Evolutionary conservation across 2,113 vertebrate species (phyloP).

Genomic region (Neotoma lepida): DNA sequence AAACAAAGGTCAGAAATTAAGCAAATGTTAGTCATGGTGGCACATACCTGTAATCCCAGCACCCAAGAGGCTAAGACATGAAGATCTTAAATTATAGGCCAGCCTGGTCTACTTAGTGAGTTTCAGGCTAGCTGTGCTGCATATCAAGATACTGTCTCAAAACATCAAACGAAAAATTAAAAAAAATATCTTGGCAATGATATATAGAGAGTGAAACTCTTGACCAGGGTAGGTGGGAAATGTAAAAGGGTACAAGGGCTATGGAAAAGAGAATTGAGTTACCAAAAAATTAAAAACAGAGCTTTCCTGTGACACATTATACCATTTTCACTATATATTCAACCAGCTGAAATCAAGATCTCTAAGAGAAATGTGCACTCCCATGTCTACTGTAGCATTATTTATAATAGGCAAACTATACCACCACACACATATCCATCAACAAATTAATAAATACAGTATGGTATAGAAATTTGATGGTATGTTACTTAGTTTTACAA

Average conservation of each 20-base stretch:
- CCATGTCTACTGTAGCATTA: not conserved
- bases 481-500: not conserved
- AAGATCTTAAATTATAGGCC: not conserved
- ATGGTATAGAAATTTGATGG: not conserved
- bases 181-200: not conserved
- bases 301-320: not conserved
- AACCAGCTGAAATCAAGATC: not conserved
- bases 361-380: too few species aligned
- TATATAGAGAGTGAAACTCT: not conserved
- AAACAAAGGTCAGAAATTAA: not conserved
- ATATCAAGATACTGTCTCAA: not conserved
- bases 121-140: not conserved
- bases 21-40: not conserved
- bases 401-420: not conserved
- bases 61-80: not conserved
- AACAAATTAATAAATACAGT: not conserved
- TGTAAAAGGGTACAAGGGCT: not conserved
- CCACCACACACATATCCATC: not conserved
- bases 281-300: not conserved
- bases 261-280: not conserved
- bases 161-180: not conserved
- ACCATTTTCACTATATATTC: not conserved
- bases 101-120: not conserved
- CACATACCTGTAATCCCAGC: not conserved
- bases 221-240: not conserved